Evolutionary conservation across 2,797 vertebrate genomes (phyloP).

Genomic region (Poecilia velifera): DNA sequence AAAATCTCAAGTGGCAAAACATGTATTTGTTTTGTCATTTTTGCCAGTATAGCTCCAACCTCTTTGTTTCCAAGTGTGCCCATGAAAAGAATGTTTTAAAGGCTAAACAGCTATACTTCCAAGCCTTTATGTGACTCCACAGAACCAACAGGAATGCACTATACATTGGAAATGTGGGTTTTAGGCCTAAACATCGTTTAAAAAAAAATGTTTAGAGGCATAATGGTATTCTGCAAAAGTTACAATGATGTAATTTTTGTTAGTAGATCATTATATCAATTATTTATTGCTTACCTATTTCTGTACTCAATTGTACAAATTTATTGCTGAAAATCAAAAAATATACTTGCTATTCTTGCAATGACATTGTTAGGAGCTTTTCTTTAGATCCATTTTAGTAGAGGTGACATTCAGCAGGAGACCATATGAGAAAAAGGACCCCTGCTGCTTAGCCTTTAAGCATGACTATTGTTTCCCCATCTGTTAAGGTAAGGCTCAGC

Average conservation of each 20-base stretch:
- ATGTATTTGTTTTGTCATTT: background rate
- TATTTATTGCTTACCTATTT: background rate
- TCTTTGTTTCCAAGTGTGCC: background rate
- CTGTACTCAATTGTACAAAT: background rate
- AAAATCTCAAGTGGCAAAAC: background rate
- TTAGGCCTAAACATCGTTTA: background rate
- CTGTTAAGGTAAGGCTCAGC: constrained; percentile 66
- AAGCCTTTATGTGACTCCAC: background rate
- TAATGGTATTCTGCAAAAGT: background rate
- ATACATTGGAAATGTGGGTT: background rate
- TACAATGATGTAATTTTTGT: background rate
- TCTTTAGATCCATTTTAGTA: constrained; percentile 62
- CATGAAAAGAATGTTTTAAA: background rate
- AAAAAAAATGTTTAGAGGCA: background rate
- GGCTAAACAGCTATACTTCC: background rate
- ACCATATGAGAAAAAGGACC: constrained; percentile 67
- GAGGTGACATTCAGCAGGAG: constrained; percentile 83
- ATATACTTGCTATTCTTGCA: constrained; percentile 19
- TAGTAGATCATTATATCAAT: background rate
- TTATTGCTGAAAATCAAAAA: background rate
- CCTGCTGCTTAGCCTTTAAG: constrained; percentile 71
- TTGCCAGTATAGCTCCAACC: no score
- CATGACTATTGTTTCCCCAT: constrained; percentile 74
- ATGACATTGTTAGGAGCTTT: constrained; percentile 26
- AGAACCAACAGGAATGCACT: background rate